Conservation (phyloP, 2,888 invertebrate genomes). For the Synergus japonicus region DNA sequence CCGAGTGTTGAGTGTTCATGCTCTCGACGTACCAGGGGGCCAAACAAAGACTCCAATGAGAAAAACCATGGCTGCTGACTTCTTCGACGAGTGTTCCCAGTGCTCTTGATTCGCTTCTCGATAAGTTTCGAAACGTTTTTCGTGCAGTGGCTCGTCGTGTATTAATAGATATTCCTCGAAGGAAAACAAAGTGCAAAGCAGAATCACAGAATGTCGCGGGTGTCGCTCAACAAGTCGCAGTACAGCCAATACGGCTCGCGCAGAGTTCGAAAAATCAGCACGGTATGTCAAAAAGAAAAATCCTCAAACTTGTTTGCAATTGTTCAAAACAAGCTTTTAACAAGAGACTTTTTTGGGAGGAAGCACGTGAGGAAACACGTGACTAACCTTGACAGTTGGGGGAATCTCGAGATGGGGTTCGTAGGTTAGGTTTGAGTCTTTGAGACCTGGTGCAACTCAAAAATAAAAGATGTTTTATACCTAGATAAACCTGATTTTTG, state of each 20-base stretch:
- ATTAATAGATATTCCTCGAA: slow-evolving; percentile 45
- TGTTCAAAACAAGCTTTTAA: background rate
- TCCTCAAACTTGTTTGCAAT: background rate
- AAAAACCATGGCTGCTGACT: slow-evolving; percentile 71
- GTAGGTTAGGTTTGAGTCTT: slow-evolving; percentile 3
- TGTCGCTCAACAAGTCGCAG: slow-evolving; percentile 76
- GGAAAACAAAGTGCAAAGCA: slow-evolving; percentile 50
- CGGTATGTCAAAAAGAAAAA: slow-evolving; percentile 68
- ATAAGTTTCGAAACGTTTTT: slow-evolving; percentile 36
- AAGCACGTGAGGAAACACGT: slow-evolving; percentile 49
- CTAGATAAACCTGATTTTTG: background rate
- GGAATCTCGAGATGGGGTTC: background rate
- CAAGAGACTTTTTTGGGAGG: background rate
- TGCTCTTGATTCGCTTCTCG: slow-evolving; percentile 40
- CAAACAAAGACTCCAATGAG: background rate
- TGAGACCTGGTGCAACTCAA: background rate
- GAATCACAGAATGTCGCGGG: slow-evolving; percentile 73
- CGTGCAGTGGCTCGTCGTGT: slow-evolving; percentile 40
- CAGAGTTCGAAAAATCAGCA: slow-evolving; percentile 75
- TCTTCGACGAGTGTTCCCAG: slow-evolving; percentile 68
- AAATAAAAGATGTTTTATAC: background rate
- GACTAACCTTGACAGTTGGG: slow-evolving; percentile 45
- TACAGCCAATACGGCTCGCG: slow-evolving; percentile 76
- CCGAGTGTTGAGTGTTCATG: background rate
- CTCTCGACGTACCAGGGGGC: background rate